Percentiles rank a stretch among this genome's conserved stretches.
phyloP scores from a whole-genome alignment of 2,797 vertebrate genomes.

The Harpagifer antarcticus region DNA sequence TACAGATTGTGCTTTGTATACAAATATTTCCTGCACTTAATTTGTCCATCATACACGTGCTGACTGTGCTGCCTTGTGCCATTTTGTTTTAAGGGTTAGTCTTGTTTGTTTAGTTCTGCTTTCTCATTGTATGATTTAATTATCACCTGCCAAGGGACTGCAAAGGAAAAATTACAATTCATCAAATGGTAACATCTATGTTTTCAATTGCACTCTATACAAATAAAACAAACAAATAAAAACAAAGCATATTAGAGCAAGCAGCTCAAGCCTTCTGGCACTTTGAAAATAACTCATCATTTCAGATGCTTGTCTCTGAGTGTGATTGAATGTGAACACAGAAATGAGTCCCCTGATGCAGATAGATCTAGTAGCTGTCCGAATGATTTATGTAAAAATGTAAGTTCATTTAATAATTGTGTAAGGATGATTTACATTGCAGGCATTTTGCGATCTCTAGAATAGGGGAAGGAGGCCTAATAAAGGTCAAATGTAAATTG shows the following conservation, averaged over 20 bases:
- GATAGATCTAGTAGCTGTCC: background rate
- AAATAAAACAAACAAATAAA: too few species aligned
- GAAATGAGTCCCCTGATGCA: background rate
- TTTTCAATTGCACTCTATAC: too few species aligned
- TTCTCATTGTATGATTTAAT: too few species aligned
- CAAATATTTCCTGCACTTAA: too few species aligned
- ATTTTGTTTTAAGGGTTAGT: too few species aligned
- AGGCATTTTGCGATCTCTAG: background rate
- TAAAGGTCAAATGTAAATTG: background rate
- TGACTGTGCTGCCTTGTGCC: too few species aligned
- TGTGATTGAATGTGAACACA: background rate
- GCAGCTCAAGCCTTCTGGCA: background rate
- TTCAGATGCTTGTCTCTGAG: background rate
- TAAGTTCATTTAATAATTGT: background rate
- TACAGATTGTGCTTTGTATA: too few species aligned
- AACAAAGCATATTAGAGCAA: background rate
- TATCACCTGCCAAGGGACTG: too few species aligned
- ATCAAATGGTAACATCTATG: too few species aligned
- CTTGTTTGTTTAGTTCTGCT: too few species aligned
- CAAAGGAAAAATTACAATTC: too few species aligned
- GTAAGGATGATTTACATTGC: background rate
- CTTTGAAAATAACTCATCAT: slow-evolving; percentile 2
- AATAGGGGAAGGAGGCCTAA: background rate
- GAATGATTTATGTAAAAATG: background rate
- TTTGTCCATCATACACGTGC: too few species aligned